Conservation (phyloP, 2,888 invertebrate genomes). For the Euclidia mi region DNA sequence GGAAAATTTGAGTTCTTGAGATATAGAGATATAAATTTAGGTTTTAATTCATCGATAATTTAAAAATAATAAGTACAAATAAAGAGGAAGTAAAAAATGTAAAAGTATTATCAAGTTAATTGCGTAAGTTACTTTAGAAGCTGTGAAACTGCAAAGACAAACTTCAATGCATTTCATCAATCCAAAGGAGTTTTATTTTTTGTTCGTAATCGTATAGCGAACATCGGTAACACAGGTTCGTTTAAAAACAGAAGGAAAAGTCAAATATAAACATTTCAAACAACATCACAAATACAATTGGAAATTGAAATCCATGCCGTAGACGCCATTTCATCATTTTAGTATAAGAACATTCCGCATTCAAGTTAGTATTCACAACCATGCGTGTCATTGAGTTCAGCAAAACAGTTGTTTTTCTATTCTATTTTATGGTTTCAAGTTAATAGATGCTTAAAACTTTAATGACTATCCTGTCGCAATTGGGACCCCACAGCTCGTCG, state of each 20-base stretch:
- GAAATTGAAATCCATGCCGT: slow-evolving; percentile 49
- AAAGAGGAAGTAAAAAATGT: not conserved
- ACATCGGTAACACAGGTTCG: slow-evolving; percentile 55
- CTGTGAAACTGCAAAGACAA: not conserved
- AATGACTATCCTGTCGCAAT: slow-evolving; percentile 75
- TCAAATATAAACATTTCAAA: slow-evolving; percentile 41
- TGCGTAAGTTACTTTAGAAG: too few species aligned
- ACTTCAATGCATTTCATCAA: too few species aligned
- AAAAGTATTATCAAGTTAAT: too few species aligned
- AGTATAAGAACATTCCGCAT: slow-evolving; percentile 57
- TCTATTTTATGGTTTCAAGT: slow-evolving; percentile 45
- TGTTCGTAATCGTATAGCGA: slow-evolving; percentile 47
- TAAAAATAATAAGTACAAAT: not conserved
- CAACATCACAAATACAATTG: slow-evolving; percentile 34
- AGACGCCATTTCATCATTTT: slow-evolving; percentile 36
- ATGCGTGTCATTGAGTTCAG: slow-evolving; percentile 74
- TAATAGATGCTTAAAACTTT: slow-evolving; percentile 60
- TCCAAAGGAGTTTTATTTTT: slow-evolving; percentile 4
- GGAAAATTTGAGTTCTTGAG: not conserved
- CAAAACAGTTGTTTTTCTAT: slow-evolving; percentile 36
- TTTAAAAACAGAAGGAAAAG: slow-evolving; percentile 44
- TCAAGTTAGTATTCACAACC: slow-evolving; percentile 77
- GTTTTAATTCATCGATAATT: too few species aligned
- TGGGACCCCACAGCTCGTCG: slow-evolving; percentile 67
- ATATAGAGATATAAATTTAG: not conserved